phyloP scores from a whole-genome alignment of 2,888 invertebrate species.

The Trichacis sp. region DNA sequence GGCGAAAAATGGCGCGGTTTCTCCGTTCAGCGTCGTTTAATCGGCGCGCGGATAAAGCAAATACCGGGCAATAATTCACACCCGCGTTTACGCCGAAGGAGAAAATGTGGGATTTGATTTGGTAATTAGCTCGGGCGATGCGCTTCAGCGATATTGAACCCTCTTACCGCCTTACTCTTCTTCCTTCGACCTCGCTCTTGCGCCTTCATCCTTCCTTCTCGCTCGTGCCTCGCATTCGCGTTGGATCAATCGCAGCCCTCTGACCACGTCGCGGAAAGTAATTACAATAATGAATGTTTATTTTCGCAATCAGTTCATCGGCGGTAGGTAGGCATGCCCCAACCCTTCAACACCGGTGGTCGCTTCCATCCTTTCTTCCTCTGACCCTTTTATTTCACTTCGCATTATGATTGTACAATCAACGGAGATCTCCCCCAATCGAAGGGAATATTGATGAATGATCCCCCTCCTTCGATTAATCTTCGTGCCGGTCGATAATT shows the following conservation, averaged over 20 bases:
- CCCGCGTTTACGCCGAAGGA: slow-evolving; percentile 34
- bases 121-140: slow-evolving; percentile 1
- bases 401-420: slow-evolving; percentile 14
- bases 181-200: slow-evolving; percentile 29
- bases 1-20: background rate
- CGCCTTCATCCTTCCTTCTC: slow-evolving; percentile 22
- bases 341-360: slow-evolving; percentile 56
- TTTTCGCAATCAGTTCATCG: slow-evolving; percentile 64
- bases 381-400: slow-evolving; percentile 20
- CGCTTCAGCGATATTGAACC: slow-evolving; percentile 6
- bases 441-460: slow-evolving; percentile 31
- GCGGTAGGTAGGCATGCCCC: slow-evolving; percentile 59
- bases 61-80: background rate
- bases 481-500: slow-evolving; percentile 17
- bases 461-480: slow-evolving; percentile 19
- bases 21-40: background rate
- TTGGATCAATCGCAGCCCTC: slow-evolving; percentile 47
- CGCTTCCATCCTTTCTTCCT: slow-evolving; percentile 15
- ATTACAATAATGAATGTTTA: slow-evolving; percentile 67
- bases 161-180: no score
- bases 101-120: slow-evolving; percentile 52
- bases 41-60: background rate
- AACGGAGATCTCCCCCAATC: slow-evolving; percentile 15
- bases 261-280: slow-evolving; percentile 61
- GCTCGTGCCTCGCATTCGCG: slow-evolving; percentile 13